Evolutionary conservation across 2,113 vertebrate species (phyloP), one percentile per base, ranked within the genome.

Genomic region (Saccopteryx bilineata): DNA sequence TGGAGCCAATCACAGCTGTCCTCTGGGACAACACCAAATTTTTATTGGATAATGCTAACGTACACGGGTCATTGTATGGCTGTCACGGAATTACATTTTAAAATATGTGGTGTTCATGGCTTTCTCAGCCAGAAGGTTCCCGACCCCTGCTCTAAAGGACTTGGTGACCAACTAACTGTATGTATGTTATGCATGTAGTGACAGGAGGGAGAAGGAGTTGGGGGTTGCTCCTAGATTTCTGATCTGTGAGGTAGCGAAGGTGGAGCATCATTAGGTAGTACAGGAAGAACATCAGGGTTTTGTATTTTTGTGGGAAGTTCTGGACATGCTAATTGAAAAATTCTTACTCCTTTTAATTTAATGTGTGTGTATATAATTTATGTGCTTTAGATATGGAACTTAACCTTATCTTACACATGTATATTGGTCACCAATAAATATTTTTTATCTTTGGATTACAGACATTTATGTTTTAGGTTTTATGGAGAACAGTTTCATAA

Each of bases 371-470:
- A 11, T 87, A 10, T 90, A 90, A 76, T 96, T 80, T 84, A 56
- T 79, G 21, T 89, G 46, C 24, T 81, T 85, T 76, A 65, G 66
- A 58, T 71, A 24, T 5, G 54, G 46, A 76, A 87, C 23, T 71
- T 13, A 15, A 88, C 31, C 12, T 85, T 91, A 75, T 75, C 69
- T 86, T 78, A 92, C 82, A 68, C 23, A 50, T 74, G 19, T 83
- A 79, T 91, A 58, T 78, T 65, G 87, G 21, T 90, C 39, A 84
- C 95, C 26, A 90, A 12, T 87, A 91, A 93, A 52, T 83, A 39
- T 28, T 96, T 87, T 94, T 96, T 91, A 93, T 69, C 15, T 31
- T 76, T 84, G 15, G 46, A 74, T 93, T 60, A 74, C 5, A 87
- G 61, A 52, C 69, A n/a, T 84, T 88, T 91, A 39, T 86, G 65